Evolutionary conservation across 2,113 vertebrate genomes (phyloP).

Genomic region (Choloepus hoffmanni): DNA sequence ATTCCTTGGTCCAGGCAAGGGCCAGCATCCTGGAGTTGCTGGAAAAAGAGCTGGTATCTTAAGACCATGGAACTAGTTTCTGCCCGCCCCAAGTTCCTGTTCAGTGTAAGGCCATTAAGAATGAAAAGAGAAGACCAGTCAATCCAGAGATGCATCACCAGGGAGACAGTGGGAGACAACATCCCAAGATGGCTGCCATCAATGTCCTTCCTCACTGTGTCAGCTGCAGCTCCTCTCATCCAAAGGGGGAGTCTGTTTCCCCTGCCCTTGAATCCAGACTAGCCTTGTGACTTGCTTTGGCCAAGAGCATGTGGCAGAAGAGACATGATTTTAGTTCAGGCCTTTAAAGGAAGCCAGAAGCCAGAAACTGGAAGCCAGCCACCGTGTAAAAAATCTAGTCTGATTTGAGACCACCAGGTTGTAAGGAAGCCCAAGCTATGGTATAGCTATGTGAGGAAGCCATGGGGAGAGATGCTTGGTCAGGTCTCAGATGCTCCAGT

Average conservation of each 20-base stretch:
- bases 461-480: background rate
- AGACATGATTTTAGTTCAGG: background rate
- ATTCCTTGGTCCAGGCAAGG: background rate
- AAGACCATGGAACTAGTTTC: background rate
- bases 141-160: background rate
- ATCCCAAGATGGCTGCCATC: background rate
- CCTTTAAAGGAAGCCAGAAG: background rate
- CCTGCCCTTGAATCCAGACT: background rate
- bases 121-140: background rate
- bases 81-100: background rate
- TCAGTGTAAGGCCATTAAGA: background rate
- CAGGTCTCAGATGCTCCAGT: background rate
- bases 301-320: background rate
- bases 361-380: background rate
- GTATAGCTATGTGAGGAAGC: background rate
- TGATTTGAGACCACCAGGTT: background rate
- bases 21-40: background rate
- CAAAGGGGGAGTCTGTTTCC: background rate
- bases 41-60: background rate
- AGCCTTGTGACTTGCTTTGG: slow-evolving; percentile 15
- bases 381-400: background rate
- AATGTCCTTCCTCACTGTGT: background rate
- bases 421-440: background rate
- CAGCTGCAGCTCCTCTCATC: background rate
- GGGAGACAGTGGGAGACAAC: background rate